These are phyloP conservation scores for Apamea crenata DNA, from an alignment of 2,888 invertebrate species.

Conservation along the genomic window DNA sequence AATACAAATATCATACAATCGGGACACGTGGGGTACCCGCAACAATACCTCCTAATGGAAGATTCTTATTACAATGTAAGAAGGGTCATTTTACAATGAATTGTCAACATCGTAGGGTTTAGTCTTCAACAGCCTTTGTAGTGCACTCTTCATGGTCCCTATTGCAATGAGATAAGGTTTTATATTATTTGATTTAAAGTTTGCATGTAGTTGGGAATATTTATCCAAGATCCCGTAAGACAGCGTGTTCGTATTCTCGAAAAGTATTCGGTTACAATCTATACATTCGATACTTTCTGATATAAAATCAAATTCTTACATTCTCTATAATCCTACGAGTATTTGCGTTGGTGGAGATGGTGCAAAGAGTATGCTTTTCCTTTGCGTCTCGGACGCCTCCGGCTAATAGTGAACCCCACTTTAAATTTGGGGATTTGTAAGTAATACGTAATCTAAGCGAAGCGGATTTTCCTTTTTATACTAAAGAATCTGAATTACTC, in stretches of 20 bases:
- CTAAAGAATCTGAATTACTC: not conserved
- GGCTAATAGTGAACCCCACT: conserved; percentile 2
- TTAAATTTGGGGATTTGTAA: not conserved
- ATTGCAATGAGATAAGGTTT: conserved; percentile 25
- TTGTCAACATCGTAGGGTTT: conserved; percentile 29
- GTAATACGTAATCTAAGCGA: conserved; percentile 4
- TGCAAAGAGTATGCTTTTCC: conserved; percentile 11
- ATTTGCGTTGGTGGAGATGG: conserved; percentile 11
- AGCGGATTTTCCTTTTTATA: not conserved
- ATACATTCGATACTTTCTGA: conserved; percentile 48
- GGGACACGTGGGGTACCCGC: conserved; percentile 50
- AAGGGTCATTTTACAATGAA: conserved; percentile 49
- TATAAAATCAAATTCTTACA: conserved; percentile 59
- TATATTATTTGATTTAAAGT: conserved; percentile 5
- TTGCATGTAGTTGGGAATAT: conserved; percentile 31
- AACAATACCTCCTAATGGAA: conserved; percentile 53
- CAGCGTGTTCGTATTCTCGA: conserved; percentile 51
- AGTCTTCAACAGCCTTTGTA: conserved; percentile 25
- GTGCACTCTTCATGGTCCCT: conserved; percentile 12
- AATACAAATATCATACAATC: conserved; percentile 68
- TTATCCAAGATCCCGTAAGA: conserved; percentile 47
- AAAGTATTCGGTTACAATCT: conserved; percentile 61
- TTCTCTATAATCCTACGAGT: conserved; percentile 30
- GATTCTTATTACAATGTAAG: conserved; percentile 41
- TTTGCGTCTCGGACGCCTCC: not conserved